Evolutionary conservation across 2,113 vertebrate species (phyloP), one percentile per base, ranked within the genome.

Genomic region (Ictalurus punctatus): DNA sequence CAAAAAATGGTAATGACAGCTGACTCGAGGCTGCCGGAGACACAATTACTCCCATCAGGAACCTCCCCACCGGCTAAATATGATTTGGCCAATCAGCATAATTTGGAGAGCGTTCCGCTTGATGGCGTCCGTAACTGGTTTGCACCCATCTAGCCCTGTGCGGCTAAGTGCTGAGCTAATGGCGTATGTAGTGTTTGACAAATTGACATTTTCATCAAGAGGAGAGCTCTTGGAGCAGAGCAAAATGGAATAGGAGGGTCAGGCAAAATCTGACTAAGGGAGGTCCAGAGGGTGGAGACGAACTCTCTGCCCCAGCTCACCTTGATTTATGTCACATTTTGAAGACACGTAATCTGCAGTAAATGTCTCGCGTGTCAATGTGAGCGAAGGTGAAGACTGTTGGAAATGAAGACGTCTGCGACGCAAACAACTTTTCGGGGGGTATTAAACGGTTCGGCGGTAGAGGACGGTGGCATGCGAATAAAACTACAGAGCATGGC

Each of bases 31-130:
- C 63, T 85, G 84, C 92, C 89, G 87, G 93, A 92, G 93, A 95
- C 92, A 93, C 92, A 95, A 94, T 93, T 93, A 93, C 92, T 90
- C 92, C 94, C 95, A 94, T 95, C 95, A 95, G 90, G 89, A 89
- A 93, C 73, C 88, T 94, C 93, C 74, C 93, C 93, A 30, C 63
- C 25, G 27, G 93, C 95, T 95, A 95, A 96, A 96, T 93, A 95
- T 90, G 92, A 94, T 87, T 94, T 94, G 93, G 90, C 95, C 94
- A 93, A 95, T 94, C 93, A 95, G 94, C 91, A 91, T 95, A 95
- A 95, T 95, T 95, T 93, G 93, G 93, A 92, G 93, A 92, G 94
- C 52, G 88, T 95, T 96, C 93, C 92, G 92, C 95, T 94, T 95
- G 95, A 95, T 83, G 87, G 90, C 94, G 93, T 94, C 93, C 90